phyloP scores from a whole-genome alignment of 53 echinoderm and acorn worm genomes.

The Antedon mediterranea region DNA sequence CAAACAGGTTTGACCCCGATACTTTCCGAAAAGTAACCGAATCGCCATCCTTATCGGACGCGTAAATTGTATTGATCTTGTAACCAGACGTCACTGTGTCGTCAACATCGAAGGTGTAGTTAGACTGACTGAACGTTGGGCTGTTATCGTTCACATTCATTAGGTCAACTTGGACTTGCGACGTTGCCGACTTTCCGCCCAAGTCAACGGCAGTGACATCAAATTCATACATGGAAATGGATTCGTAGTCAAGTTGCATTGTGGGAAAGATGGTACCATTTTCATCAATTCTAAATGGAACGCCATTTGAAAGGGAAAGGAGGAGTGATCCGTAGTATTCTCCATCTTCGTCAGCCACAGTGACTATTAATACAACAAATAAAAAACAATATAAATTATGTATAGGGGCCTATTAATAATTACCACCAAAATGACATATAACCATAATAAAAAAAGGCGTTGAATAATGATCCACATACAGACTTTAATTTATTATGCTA shows the following conservation, averaged over 20 bases:
- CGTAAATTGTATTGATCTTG: conserved; percentile 73
- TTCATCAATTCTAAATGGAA: conserved; percentile 19
- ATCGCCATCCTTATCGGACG: conserved; percentile 55
- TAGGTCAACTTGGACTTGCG: conserved; percentile 34
- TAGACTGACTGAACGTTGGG: conserved; percentile 45
- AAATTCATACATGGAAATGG: conserved; percentile 25
- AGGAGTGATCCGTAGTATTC: not conserved
- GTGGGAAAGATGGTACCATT: conserved; percentile 27
- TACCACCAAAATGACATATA: no score
- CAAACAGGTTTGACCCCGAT: conserved; percentile 3
- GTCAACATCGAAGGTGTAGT: conserved; percentile 51
- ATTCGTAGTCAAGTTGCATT: conserved; percentile 29
- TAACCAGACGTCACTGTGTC: conserved; percentile 48
- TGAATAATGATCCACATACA: no score
- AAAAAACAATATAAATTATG: no score
- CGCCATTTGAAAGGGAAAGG: conserved; percentile 26
- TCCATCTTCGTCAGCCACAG: not conserved
- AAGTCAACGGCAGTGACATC: conserved; percentile 26
- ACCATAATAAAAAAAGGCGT: no score
- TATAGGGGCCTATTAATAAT: no score
- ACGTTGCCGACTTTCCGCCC: conserved; percentile 16
- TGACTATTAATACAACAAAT: not conserved
- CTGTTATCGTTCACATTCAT: conserved; percentile 26
- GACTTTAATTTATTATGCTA: no score
- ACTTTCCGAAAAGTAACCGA: conserved; percentile 22